phyloP scores from a whole-genome alignment of 2,113 vertebrate genomes.

The Bufo bufo region DNA sequence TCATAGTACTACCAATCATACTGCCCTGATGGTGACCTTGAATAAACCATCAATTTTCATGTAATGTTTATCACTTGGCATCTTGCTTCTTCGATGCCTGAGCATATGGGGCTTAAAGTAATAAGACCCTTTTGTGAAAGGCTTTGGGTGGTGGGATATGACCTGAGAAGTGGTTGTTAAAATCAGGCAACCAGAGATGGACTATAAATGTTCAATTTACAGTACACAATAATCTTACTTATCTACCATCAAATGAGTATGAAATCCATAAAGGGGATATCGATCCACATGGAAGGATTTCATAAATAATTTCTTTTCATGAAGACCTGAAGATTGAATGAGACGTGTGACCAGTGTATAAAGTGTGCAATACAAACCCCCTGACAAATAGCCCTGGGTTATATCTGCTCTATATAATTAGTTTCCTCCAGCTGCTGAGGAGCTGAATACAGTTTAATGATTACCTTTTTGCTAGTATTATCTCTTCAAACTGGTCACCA shows the following conservation, averaged over 20 bases:
- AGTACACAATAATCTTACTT: not conserved
- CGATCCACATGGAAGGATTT: not conserved
- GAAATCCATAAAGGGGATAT: not conserved
- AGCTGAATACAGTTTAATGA: slow-evolving; percentile 14
- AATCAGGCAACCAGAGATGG: not conserved
- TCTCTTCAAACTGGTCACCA: not conserved
- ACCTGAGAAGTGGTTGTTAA: not conserved
- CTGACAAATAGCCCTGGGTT: not conserved
- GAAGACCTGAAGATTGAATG: not conserved
- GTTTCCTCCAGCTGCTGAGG: not conserved
- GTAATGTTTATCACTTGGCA: not conserved
- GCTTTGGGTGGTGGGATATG: not conserved
- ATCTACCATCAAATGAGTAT: not conserved
- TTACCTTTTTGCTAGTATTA: not conserved
- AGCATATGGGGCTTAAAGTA: not conserved
- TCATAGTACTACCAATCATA: too few relatives aligned
- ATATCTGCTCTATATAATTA: slow-evolving; percentile 6
- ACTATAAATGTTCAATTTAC: not conserved
- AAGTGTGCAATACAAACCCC: not conserved
- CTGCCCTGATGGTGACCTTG: too few relatives aligned
- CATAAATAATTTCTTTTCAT: not conserved
- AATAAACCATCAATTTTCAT: too few relatives aligned
- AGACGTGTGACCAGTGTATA: not conserved
- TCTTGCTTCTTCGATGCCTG: not conserved
- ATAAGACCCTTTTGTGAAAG: not conserved